phyloP scores from a whole-genome alignment of 2,113 vertebrate genomes.

The Scartelaos histophorus region DNA sequence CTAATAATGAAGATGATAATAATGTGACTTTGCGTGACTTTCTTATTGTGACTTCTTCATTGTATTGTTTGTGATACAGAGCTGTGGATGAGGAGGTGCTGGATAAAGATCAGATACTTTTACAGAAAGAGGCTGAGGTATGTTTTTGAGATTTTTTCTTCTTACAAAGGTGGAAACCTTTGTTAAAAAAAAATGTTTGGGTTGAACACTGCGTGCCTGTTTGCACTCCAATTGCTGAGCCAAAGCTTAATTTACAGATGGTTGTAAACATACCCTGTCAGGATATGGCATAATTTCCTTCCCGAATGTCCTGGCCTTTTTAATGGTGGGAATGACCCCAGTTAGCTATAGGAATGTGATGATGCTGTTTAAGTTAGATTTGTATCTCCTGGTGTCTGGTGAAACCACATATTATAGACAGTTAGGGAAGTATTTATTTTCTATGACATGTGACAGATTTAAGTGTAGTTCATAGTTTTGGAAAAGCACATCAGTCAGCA shows the following conservation, averaged over 20 bases:
- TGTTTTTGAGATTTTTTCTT: conserved; percentile 20
- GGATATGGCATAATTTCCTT: conserved; percentile 70
- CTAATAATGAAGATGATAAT: not conserved
- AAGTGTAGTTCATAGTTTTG: not conserved
- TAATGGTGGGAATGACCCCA: conserved; percentile 64
- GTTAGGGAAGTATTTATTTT: not conserved
- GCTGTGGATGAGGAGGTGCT: conserved; percentile 87
- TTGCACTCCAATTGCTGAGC: not conserved
- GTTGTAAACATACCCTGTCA: conserved; percentile 66
- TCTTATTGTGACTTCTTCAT: too few species aligned
- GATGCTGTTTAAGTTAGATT: conserved; percentile 2
- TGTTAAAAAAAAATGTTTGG: not conserved
- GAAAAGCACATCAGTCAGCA: not conserved
- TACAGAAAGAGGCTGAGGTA: conserved; percentile 93
- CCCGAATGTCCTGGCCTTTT: conserved; percentile 44
- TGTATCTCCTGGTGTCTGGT: not conserved
- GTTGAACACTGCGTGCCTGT: not conserved
- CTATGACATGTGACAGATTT: not conserved
- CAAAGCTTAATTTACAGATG: conserved; percentile 52
- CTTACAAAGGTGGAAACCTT: too few species aligned
- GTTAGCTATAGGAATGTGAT: conserved; percentile 4
- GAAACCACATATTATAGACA: not conserved
- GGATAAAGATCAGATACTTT: conserved; percentile 92
- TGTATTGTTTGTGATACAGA: conserved; percentile 57
- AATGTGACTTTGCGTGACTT: too few species aligned